Evolutionary conservation across 2,797 vertebrate species (phyloP), one percentile per base, ranked within the genome.

Genomic region (Cynodonichthys magdalenae): DNA sequence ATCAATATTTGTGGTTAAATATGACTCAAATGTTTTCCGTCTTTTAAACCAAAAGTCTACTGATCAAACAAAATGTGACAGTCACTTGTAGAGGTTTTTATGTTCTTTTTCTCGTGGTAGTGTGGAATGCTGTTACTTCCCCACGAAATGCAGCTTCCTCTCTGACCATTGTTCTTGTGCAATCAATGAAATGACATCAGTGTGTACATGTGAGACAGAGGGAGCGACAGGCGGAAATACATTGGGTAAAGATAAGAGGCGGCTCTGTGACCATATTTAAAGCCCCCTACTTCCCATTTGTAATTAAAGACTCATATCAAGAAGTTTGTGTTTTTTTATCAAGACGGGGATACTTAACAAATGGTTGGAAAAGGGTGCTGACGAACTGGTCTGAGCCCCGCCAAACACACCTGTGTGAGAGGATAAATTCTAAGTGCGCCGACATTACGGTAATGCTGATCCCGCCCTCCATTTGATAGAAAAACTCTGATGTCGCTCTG

Each of bases 161-260:
- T 50, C 60, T 27, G 74, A 59, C 85, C 57, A 91, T 92, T 91
- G 87, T 90, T 88, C 83, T 86, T 84, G 79, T 60, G 77, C 76
- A 89, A 88, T 90, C 86, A 80, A 84, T 85, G 81, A 77, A 72
- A 75, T 89, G 66, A 88, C 83, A 85, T 86, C 70, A 78, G 65
- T 63, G 64, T 59, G 51, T 80, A 28, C 60, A 19, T 53, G 61
- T 8, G 8, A 31, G 5, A 31, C 29, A 31, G 29, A 31, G 29
- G 29, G 29, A 31, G 29, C 34, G 34, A 8, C 29, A 48, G 53
- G 39, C 63, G 53, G 70, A 73, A 53, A 69, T 39, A 55, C 61
- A 74, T n/a, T 59, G 66, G 83, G 75, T 74, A 76, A 77, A 67
- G 77, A 73, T 62, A 55, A 42, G 60, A 73, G 58, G 52, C 20